Evolutionary conservation across 2,113 vertebrate species (phyloP).

Genomic region (Naja naja): DNA sequence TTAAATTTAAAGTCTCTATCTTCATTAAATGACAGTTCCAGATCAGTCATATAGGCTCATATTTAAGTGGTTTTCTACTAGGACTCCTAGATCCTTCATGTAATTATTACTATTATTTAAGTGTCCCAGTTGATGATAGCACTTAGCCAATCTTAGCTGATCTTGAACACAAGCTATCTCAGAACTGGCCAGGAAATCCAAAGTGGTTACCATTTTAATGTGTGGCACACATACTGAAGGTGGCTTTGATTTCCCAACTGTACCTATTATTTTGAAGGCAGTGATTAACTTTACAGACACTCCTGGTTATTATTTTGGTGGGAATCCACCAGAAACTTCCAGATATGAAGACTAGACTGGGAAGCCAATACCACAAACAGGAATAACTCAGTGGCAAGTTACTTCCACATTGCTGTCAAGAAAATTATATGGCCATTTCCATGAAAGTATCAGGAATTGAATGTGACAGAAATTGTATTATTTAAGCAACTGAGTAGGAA

Average conservation of each 20-base stretch:
- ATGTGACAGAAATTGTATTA: background rate
- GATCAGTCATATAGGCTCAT: background rate
- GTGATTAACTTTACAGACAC: background rate
- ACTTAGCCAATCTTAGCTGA: background rate
- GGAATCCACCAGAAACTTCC: background rate
- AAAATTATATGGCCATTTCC: background rate
- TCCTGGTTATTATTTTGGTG: background rate
- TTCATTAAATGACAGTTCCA: too few relatives aligned
- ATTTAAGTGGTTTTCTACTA: background rate
- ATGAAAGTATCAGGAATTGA: background rate
- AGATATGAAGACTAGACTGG: background rate
- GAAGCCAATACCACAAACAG: background rate
- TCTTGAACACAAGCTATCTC: background rate
- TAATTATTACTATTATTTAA: background rate
- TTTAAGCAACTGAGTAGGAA: background rate
- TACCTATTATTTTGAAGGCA: background rate
- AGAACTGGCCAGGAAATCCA: background rate
- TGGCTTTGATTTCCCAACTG: background rate
- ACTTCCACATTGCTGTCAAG: background rate
- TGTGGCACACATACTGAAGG: too few relatives aligned
- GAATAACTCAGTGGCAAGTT: background rate
- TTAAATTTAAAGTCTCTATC: too few relatives aligned
- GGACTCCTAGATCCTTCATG: background rate
- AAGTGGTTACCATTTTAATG: background rate
- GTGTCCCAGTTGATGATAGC: background rate